A percentile compares a stretch with the other conserved stretches of the same genome.
Conservation (phyloP, 2,888 invertebrate genomes). For the Polyommatus icarus region DNA sequence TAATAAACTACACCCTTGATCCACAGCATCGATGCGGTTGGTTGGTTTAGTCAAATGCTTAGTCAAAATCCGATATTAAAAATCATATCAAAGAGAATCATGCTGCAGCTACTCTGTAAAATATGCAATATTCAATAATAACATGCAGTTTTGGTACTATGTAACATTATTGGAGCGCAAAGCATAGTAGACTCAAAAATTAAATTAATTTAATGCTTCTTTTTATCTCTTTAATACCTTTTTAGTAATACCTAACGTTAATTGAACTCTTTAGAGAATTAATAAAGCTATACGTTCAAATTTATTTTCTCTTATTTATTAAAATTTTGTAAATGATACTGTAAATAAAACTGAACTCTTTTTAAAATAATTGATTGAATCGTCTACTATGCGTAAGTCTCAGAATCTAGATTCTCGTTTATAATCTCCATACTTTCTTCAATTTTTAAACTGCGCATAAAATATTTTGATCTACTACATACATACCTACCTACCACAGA, state of each 20-base stretch:
- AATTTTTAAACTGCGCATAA: neutral
- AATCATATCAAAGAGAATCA: neutral
- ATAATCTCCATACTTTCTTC: neutral
- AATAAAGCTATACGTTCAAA: no score
- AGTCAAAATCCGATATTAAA: neutral
- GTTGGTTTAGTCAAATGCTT: neutral
- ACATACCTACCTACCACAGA: conserved; percentile 24
- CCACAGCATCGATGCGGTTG: neutral
- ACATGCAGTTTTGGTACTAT: neutral
- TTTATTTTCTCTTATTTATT: no score
- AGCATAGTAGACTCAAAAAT: neutral
- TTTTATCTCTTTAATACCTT: no score
- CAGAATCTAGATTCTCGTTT: neutral
- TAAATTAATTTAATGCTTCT: no score
- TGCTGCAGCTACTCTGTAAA: conserved; percentile 5
- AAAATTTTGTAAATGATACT: no score
- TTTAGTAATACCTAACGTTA: no score
- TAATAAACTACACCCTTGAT: neutral
- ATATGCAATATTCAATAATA: neutral
- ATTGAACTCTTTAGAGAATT: no score
- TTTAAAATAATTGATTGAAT: no score
- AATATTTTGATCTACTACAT: neutral
- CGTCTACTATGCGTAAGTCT: neutral
- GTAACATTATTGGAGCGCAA: neutral
- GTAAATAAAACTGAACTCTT: no score